These are phyloP conservation scores for Congeria kusceri DNA, from an alignment of 2,888 invertebrate genomes.

Conservation along the genomic window DNA sequence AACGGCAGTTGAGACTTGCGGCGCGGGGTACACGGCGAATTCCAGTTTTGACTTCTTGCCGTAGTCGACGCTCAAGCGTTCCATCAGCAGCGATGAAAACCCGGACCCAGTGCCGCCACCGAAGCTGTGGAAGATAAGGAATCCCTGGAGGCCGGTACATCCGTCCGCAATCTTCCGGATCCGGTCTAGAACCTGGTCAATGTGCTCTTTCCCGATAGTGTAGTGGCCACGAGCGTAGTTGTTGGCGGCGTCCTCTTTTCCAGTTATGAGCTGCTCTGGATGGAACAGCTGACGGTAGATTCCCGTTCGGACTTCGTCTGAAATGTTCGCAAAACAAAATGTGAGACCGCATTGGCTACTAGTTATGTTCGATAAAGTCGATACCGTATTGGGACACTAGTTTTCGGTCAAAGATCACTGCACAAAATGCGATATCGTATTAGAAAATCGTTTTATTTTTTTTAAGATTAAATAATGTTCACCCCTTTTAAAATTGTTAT, in stretches of 20 bases:
- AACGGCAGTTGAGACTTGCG: slow-evolving; percentile 81
- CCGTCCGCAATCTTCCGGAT: slow-evolving; percentile 87
- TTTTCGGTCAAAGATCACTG: no score
- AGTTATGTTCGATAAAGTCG: neutral
- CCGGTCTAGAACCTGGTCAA: slow-evolving; percentile 90
- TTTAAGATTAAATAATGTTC: neutral
- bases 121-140: slow-evolving; percentile 61
- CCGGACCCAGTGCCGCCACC: slow-evolving; percentile 4
- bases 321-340: slow-evolving; percentile 15
- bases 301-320: slow-evolving; percentile 84
- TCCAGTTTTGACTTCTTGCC: slow-evolving; percentile 7
- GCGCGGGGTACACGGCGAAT: slow-evolving; percentile 78
- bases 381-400: no score
- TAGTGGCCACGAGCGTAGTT: slow-evolving; percentile 99
- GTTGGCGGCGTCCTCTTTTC: slow-evolving; percentile 97
- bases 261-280: slow-evolving; percentile 4
- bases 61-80: slow-evolving; percentile 1
- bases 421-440: neutral
- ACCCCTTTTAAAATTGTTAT: neutral
- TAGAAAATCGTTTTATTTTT: neutral
- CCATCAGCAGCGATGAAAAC: slow-evolving; percentile 7
- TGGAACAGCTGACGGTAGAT: slow-evolving; percentile 89
- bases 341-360: no score
- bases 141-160: slow-evolving; percentile 83
- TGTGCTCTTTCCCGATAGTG: slow-evolving; percentile 94